A percentile compares a stretch with the other conserved stretches of the same genome.
Evolutionary conservation across 2,888 invertebrate species (phyloP).

Genomic region (Epirrita christyi): DNA sequence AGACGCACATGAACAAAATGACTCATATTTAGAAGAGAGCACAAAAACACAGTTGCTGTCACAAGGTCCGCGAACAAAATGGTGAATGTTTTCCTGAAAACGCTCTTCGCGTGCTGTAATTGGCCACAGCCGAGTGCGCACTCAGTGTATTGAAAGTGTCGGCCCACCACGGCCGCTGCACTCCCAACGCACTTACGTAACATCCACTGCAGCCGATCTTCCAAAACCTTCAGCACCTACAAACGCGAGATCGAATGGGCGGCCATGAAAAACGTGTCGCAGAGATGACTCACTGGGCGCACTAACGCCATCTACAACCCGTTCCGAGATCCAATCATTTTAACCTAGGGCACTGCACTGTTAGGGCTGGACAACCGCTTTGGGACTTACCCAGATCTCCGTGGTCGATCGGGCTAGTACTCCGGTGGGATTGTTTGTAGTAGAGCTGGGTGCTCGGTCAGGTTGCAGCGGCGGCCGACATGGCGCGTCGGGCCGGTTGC

Average conservation of each 20-base stretch:
- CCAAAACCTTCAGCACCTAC: conserved; percentile 53
- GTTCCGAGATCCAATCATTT: conserved; percentile 47
- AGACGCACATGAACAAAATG: conserved; percentile 47
- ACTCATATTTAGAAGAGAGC: conserved; percentile 54
- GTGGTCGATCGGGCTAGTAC: conserved; percentile 54
- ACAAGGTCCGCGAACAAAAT: conserved; percentile 72
- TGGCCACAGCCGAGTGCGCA: conserved; percentile 72
- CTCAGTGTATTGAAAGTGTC: conserved; percentile 68
- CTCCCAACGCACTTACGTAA: conserved; percentile 77
- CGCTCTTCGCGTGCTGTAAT: conserved; percentile 75
- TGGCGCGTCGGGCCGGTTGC: conserved; percentile 72
- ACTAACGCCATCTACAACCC: conserved; percentile 72
- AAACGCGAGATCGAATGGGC: conserved; percentile 66
- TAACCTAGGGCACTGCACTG: conserved; percentile 64
- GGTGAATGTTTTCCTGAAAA: conserved; percentile 81
- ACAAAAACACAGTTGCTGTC: conserved; percentile 57
- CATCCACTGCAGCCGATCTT: conserved; percentile 72
- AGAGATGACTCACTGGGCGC: conserved; percentile 80
- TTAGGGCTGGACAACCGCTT: conserved; percentile 46
- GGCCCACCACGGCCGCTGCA: conserved; percentile 69
- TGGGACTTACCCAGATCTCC: conserved; percentile 74
- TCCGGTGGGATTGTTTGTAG: conserved; percentile 60
- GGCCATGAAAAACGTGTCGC: conserved; percentile 81
- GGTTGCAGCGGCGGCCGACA: conserved; percentile 75
- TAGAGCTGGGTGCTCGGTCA: conserved; percentile 74